These are phyloP conservation scores for Phalacrocorax carbo DNA, from an alignment of 2,113 vertebrate species.

Conservation along the genomic window DNA sequence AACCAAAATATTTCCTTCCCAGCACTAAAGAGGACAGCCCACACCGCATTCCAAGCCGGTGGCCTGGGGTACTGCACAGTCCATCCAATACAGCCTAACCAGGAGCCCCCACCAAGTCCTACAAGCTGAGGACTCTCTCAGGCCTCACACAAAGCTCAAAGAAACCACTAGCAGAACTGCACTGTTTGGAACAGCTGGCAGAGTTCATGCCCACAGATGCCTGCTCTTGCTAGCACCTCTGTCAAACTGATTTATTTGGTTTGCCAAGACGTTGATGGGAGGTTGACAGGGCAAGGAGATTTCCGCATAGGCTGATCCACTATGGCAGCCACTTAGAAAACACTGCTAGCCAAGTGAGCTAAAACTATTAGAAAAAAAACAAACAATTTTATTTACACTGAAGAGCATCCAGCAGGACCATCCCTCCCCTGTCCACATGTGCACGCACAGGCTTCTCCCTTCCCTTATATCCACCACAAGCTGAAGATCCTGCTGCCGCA, in stretches of 20 bases:
- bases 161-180: background rate
- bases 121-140: background rate
- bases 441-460: background rate
- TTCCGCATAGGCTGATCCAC: background rate
- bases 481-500: background rate
- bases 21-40: background rate
- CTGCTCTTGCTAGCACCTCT: background rate
- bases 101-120: background rate
- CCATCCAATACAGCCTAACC: rapidly evolving
- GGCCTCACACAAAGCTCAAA: background rate
- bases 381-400: conserved; percentile 77
- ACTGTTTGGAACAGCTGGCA: background rate
- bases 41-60: background rate
- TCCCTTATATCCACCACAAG: background rate
- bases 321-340: background rate
- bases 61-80: background rate
- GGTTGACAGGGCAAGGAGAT: background rate
- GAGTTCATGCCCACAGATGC: background rate
- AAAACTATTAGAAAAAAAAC: conserved; percentile 34
- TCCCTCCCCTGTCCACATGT: background rate
- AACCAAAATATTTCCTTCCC: background rate
- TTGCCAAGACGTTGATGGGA: background rate
- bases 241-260: background rate
- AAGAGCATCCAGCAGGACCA: conserved; percentile 1
- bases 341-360: background rate